phyloP scores from a whole-genome alignment of 2,888 invertebrate species.

The Spatulosminthurus flaviceps region DNA sequence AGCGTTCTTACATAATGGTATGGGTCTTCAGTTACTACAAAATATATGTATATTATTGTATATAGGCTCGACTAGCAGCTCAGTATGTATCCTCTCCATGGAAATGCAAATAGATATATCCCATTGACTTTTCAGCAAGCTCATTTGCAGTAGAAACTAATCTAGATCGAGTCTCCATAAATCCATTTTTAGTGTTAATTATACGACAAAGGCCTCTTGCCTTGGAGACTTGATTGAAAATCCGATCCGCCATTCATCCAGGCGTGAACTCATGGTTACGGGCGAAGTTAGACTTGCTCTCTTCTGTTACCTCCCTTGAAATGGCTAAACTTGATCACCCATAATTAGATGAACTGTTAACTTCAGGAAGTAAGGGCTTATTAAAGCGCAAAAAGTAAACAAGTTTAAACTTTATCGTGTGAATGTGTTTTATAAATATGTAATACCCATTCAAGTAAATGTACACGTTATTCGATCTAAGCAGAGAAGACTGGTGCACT shows the following conservation, averaged over 20 bases:
- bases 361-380: neutral
- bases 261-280: slow-evolving; percentile 13
- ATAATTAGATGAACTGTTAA: neutral
- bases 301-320: neutral
- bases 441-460: too few species aligned
- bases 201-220: neutral
- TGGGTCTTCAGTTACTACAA: too few species aligned
- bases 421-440: neutral
- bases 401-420: neutral
- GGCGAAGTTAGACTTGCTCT: neutral
- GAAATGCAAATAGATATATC: too few species aligned
- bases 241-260: neutral
- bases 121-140: too few species aligned
- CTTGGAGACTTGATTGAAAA: slow-evolving; percentile 2
- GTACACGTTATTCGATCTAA: too few species aligned
- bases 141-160: slow-evolving; percentile 7
- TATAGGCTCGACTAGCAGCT: too few species aligned
- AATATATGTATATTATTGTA: too few species aligned
- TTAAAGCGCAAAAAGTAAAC: slow-evolving; percentile 8
- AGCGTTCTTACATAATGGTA: too few species aligned
- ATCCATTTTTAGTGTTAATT: slow-evolving; percentile 11
- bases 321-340: slow-evolving; percentile 6
- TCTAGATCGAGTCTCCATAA: neutral
- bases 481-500: too few species aligned
- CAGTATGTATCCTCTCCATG: neutral